These are phyloP conservation scores for Antennarius striatus DNA, from an alignment of 2,113 vertebrate species.

Conservation along the genomic window DNA sequence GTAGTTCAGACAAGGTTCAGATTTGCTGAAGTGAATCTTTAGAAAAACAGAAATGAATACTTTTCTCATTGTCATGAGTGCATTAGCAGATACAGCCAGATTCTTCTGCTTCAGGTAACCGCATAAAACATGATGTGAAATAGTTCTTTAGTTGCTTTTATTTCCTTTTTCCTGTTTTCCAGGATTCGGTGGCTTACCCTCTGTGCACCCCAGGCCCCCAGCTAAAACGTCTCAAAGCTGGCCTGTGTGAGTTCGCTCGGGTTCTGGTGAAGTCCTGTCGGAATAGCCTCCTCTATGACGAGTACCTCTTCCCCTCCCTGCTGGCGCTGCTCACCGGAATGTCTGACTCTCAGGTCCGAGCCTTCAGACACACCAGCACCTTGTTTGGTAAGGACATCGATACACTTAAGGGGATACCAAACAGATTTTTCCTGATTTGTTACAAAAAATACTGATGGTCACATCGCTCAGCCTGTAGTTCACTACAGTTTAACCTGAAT, in stretches of 20 bases:
- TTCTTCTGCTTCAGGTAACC: not conserved
- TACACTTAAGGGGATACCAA: no score
- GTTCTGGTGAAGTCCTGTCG: conserved; percentile 80
- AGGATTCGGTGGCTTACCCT: conserved; percentile 85
- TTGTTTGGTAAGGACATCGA: conserved; percentile 81
- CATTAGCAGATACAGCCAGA: conserved; percentile 11
- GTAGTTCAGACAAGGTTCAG: not conserved
- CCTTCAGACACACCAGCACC: conserved; percentile 91
- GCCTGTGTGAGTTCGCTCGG: conserved; percentile 81
- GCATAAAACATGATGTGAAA: not conserved
- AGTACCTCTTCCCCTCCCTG: conserved; percentile 82
- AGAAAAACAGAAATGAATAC: no score
- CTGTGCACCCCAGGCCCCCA: conserved; percentile 72
- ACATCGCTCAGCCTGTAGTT: no score
- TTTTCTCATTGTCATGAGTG: conserved; percentile 17
- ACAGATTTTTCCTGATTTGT: no score
- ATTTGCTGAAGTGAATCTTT: conserved; percentile 1
- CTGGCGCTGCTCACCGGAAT: conserved; percentile 85
- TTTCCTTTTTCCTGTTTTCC: not conserved
- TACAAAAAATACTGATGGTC: no score
- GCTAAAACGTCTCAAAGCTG: conserved; percentile 79
- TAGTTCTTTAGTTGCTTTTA: not conserved
- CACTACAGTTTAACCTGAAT: not conserved
- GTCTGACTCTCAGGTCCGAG: conserved; percentile 89
- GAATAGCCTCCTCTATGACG: conserved; percentile 84